Base-by-base conservation (phyloP, 2,113 vertebrate species). In the Sinocyclocheilus maitianheensis region DNA sequence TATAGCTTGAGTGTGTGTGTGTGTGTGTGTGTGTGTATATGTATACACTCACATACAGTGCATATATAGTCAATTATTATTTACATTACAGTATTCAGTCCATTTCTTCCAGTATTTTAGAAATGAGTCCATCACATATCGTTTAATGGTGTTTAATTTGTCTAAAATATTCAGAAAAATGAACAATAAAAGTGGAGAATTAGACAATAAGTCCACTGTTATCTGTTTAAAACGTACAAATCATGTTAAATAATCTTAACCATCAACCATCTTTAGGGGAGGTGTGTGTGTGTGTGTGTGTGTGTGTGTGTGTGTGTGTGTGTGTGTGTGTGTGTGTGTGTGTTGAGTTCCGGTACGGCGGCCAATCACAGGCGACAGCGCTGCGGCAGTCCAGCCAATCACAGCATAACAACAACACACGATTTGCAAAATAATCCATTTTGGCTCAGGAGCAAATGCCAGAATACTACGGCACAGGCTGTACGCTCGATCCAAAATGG, bases 291-390 rank as follows among this genome's bases (percentile, higher is more conserved):
- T 76, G 85, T 76, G 86, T 87, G 84, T 37, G 72, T 62, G 5
- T 43, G 40, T 40, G 40, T 76, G 86, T 85, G 88, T 76, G 85
- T 76, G 86, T 87, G 88, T 76, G 85, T 85, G 83, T 34, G 62
- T 48, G 6, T 37, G 34, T 4, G 34, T 37, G 34, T 4, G 37
- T 40, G 37, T 5, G 37, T 76, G 86, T 87, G 84, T 37, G 72
- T 62, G 5, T 43, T 26, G 22, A 76, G 60, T 81, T 85, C 85
- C 82, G 83, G 85, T 16, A 80, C 63, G 30, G 7, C 22, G 18
- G 0, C 88, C 88, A 87, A 87, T 87, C 86, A 80, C 34, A 34
- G 1, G 34, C 24, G 53, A 60, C 34, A 16, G 5, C 26, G 43
- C 24, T 34, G 77, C 30, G 5, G 4, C 30, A 10, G 22, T 74